phyloP scores from a whole-genome alignment of 2,888 invertebrate genomes.

The Allolobophora icterica region DNA sequence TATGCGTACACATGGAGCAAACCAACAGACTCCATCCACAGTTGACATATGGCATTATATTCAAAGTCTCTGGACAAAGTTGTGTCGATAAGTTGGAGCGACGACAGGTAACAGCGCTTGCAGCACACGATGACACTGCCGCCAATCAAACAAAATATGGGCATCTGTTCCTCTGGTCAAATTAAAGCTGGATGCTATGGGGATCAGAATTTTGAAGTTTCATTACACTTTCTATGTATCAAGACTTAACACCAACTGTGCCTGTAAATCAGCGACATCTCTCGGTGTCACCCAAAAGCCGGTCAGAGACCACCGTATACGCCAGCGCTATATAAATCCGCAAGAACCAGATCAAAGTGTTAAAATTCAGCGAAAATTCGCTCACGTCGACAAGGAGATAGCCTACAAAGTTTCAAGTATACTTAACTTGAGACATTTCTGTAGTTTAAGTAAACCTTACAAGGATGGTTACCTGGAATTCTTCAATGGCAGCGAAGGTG shows the following conservation, averaged over 20 bases:
- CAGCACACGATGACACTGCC: too few relatives aligned
- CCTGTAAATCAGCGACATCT: too few relatives aligned
- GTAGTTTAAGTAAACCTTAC: background rate
- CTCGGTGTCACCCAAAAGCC: too few relatives aligned
- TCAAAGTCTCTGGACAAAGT: too few relatives aligned
- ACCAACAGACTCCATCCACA: background rate
- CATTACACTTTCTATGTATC: too few relatives aligned
- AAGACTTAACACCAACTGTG: too few relatives aligned
- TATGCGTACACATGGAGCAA: background rate
- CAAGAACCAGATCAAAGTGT: background rate
- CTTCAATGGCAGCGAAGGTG: slow-evolving; percentile 95
- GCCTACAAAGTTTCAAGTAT: background rate
- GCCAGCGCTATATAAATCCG: too few relatives aligned
- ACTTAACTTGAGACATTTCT: background rate
- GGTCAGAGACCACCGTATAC: too few relatives aligned
- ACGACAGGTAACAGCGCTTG: too few relatives aligned
- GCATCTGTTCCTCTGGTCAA: background rate
- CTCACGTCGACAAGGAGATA: background rate
- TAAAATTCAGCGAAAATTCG: background rate
- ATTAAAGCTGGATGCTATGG: background rate
- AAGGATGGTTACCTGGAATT: slow-evolving; percentile 78
- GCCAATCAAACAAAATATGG: background rate
- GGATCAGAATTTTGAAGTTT: too few relatives aligned
- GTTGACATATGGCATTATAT: too few relatives aligned
- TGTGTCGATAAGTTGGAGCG: too few relatives aligned